A percentile compares a stretch with the other conserved stretches of the same genome.
Evolutionary conservation across 2,888 invertebrate genomes (phyloP).

Genomic region (Nezara viridula): DNA sequence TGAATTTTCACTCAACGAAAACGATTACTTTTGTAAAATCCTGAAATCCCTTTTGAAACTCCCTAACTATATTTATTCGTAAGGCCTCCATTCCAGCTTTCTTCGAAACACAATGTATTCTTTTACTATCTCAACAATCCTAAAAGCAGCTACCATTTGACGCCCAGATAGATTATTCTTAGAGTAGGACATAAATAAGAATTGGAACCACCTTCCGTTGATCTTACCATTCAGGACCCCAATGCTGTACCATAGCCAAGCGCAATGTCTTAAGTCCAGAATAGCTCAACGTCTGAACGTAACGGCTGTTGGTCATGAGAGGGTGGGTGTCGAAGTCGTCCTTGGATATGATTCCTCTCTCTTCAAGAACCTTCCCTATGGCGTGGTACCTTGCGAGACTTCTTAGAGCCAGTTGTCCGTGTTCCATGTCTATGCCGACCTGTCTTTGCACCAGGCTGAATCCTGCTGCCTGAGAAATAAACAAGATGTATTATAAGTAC

Average conservation of each 20-base stretch:
- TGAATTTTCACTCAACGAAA: too few relatives aligned
- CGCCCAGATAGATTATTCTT: too few relatives aligned
- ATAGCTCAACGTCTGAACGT: not conserved
- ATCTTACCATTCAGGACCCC: slow-evolving; percentile 23
- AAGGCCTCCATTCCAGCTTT: too few relatives aligned
- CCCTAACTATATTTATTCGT: too few relatives aligned
- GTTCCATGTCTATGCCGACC: not conserved
- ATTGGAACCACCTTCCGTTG: too few relatives aligned
- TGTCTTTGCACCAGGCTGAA: not conserved
- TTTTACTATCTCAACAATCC: too few relatives aligned
- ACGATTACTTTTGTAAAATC: too few relatives aligned
- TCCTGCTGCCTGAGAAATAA: not conserved
- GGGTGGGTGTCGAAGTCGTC: not conserved
- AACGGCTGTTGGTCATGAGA: not conserved
- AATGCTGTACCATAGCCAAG: not conserved
- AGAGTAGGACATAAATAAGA: too few relatives aligned
- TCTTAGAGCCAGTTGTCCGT: not conserved
- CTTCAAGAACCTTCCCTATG: not conserved
- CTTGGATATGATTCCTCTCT: not conserved
- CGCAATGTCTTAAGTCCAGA: not conserved
- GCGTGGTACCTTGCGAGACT: not conserved
- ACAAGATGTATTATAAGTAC: too few relatives aligned
- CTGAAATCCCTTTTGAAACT: too few relatives aligned
- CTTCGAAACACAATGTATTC: too few relatives aligned
- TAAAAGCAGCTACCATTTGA: too few relatives aligned